Percentiles rank a stretch among this genome's conserved stretches.
These are phyloP conservation scores for Erpobdella octoculata DNA, from an alignment of 2,888 invertebrate species.

Conservation along the genomic window DNA sequence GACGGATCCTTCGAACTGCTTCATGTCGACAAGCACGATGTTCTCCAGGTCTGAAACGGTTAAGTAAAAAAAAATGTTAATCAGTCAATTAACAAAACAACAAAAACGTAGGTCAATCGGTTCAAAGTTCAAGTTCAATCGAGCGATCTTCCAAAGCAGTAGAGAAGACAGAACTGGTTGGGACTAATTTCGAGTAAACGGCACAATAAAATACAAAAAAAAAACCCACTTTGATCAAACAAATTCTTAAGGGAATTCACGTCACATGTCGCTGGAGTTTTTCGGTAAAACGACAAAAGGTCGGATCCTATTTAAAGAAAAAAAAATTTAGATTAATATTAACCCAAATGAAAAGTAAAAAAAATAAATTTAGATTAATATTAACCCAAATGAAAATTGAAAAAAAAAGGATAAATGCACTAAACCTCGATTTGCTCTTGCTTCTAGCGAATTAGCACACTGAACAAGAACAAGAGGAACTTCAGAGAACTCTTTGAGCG, in stretches of 20 bases:
- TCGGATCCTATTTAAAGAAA: slow-evolving; percentile 51
- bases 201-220: background rate
- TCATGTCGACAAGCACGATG: slow-evolving; percentile 41
- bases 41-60: background rate
- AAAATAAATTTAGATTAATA: too few species aligned
- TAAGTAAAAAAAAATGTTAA: too few species aligned
- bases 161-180: too few species aligned
- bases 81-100: too few species aligned
- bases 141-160: too few species aligned
- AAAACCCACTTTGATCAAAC: slow-evolving; percentile 36
- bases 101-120: too few species aligned
- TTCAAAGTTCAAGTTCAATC: too few species aligned
- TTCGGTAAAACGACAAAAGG: slow-evolving; percentile 63
- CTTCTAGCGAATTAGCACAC: background rate
- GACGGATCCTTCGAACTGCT: slow-evolving; percentile 20
- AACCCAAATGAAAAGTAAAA: too few species aligned
- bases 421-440: background rate
- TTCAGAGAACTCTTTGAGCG: background rate
- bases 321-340: too few species aligned
- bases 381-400: too few species aligned
- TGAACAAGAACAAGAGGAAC: background rate
- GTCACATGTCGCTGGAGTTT: slow-evolving; percentile 60
- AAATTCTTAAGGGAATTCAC: slow-evolving; percentile 57
- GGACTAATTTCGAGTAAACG: background rate
- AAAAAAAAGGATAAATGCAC: too few species aligned